phyloP scores from a whole-genome alignment of 2,113 vertebrate species.

The Paradisaea rubra region DNA sequence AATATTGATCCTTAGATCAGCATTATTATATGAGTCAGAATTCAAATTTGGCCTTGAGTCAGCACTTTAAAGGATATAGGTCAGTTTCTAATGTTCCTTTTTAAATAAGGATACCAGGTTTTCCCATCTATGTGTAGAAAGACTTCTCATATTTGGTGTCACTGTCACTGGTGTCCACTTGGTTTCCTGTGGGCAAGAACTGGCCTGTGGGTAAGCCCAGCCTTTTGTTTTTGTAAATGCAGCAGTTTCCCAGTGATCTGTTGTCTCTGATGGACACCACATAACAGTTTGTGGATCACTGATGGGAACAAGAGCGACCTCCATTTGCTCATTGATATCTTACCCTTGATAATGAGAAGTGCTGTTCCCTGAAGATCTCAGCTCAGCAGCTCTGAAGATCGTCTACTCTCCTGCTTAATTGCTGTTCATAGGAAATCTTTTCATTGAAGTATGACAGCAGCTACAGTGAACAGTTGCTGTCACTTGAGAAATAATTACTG shows the following conservation, averaged over 20 bases:
- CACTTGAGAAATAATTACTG: background rate
- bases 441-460: background rate
- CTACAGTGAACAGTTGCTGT: background rate
- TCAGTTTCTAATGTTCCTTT: background rate
- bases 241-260: background rate
- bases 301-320: background rate
- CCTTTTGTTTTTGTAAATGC: background rate
- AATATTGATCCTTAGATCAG: background rate
- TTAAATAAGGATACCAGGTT: background rate
- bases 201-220: background rate
- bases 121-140: background rate
- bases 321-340: background rate
- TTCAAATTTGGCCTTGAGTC: background rate
- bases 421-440: background rate
- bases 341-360: background rate
- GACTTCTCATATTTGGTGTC: background rate
- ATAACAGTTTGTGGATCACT: fast-evolving
- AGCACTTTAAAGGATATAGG: background rate
- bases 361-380: background rate
- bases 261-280: background rate
- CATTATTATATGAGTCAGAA: background rate
- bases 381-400: background rate
- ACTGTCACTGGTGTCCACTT: background rate
- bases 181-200: fast-evolving
- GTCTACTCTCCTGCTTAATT: background rate